A percentile compares a stretch with the other conserved stretches of the same genome.
Conservation (phyloP, 2,888 invertebrate species). For the Trisateles emortualis region DNA sequence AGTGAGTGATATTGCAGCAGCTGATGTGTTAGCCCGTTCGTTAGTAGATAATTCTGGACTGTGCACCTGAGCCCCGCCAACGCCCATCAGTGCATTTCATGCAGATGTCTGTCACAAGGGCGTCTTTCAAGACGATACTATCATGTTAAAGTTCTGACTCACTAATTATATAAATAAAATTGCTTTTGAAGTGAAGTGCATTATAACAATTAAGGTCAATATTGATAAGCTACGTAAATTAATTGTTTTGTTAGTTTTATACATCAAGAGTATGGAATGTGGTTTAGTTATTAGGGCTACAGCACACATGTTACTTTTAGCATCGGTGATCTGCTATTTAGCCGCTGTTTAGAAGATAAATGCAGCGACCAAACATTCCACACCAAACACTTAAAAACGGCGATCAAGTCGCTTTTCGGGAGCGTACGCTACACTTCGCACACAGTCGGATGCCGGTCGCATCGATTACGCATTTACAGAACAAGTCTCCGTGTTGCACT, state of each 20-base stretch:
- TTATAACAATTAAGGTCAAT: constrained; percentile 35
- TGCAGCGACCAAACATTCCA: too few relatives aligned
- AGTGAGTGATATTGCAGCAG: constrained; percentile 83
- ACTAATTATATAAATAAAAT: constrained; percentile 25
- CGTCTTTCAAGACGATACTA: constrained; percentile 79
- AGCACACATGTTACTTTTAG: too few relatives aligned
- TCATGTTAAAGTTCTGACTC: constrained; percentile 79
- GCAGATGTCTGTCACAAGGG: constrained; percentile 75
- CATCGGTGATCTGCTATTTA: too few relatives aligned
- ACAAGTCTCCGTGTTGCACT: too few relatives aligned
- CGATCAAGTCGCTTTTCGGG: too few relatives aligned
- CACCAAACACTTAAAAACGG: too few relatives aligned
- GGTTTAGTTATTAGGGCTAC: too few relatives aligned
- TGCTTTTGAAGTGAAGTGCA: constrained; percentile 31
- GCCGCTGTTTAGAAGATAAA: too few relatives aligned
- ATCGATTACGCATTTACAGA: too few relatives aligned
- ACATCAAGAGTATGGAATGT: neutral
- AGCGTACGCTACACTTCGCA: too few relatives aligned
- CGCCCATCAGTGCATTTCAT: constrained; percentile 75
- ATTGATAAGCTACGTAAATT: constrained; percentile 32
- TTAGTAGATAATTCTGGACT: constrained; percentile 85
- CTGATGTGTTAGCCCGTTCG: constrained; percentile 82
- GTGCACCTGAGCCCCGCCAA: constrained; percentile 84
- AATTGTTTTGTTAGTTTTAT: constrained; percentile 5
- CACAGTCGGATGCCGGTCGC: too few relatives aligned